phyloP scores from a whole-genome alignment of 2,797 vertebrate species.

The Halcyon chelicuti region DNA sequence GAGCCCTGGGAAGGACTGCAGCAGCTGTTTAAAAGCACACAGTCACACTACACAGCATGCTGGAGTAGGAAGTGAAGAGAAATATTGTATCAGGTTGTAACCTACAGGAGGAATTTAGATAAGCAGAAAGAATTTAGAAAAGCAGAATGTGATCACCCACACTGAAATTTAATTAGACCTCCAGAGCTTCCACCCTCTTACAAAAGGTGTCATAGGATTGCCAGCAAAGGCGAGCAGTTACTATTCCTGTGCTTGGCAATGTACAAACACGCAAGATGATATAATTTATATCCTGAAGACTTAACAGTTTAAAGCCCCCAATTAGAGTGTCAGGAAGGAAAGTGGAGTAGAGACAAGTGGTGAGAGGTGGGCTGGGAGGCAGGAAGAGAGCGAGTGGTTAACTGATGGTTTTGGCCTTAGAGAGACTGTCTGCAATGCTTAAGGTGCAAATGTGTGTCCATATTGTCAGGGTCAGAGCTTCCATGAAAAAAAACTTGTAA shows the following conservation, averaged over 20 bases:
- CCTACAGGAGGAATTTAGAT: slow-evolving; percentile 69
- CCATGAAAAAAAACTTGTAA: neutral
- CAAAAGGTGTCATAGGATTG: slow-evolving; percentile 25
- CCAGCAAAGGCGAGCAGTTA: neutral
- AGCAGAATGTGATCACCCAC: slow-evolving; percentile 70
- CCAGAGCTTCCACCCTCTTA: slow-evolving; percentile 29
- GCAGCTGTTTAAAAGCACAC: slow-evolving; percentile 6
- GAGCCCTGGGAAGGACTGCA: slow-evolving; percentile 52
- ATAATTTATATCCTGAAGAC: slow-evolving; percentile 42
- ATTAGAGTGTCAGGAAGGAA: slow-evolving; percentile 11
- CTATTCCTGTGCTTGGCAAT: slow-evolving; percentile 33
- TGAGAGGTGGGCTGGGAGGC: neutral
- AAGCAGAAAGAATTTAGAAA: slow-evolving; percentile 35
- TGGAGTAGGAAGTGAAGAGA: slow-evolving; percentile 57
- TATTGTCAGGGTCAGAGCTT: neutral
- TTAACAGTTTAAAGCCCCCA: slow-evolving; percentile 31
- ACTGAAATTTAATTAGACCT: slow-evolving; percentile 56
- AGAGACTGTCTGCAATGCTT: neutral
- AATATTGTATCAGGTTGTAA: slow-evolving; percentile 66
- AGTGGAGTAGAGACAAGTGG: neutral
- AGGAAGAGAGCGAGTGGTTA: neutral
- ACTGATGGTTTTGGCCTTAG: neutral
- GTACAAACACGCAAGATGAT: slow-evolving; percentile 38
- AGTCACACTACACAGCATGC: slow-evolving; percentile 53
- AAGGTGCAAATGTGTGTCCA: neutral